A percentile compares a stretch with the other conserved stretches of the same genome.
These are phyloP conservation scores for Acipenser ruthenus DNA, from an alignment of 2,797 vertebrate species.

Conservation along the genomic window DNA sequence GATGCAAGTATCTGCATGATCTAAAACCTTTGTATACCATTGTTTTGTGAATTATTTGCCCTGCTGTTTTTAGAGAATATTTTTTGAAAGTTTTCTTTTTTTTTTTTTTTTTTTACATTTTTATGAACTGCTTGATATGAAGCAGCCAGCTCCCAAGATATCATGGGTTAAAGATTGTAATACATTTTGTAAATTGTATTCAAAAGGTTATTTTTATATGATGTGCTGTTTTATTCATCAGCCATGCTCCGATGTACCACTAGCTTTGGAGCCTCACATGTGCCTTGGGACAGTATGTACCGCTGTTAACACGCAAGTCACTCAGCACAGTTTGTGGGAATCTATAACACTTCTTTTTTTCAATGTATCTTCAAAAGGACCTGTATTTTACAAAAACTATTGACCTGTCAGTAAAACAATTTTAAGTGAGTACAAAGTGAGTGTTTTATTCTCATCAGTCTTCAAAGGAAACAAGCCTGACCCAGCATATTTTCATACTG, in stretches of 20 bases:
- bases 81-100: constrained; percentile 55
- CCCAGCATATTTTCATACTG: too few species aligned
- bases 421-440: constrained; percentile 28
- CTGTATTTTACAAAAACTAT: constrained; percentile 79
- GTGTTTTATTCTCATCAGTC: too few species aligned
- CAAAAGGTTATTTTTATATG: constrained; percentile 99
- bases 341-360: constrained; percentile 18
- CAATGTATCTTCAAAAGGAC: constrained; percentile 31
- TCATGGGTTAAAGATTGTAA: constrained; percentile 86
- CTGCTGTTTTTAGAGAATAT: constrained; percentile 75
- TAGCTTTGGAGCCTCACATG: constrained; percentile 72
- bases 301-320: constrained; percentile 14
- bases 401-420: constrained; percentile 69
- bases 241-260: constrained; percentile 59
- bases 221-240: constrained; percentile 60
- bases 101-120: constrained; percentile 38
- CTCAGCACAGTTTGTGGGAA: constrained; percentile 59
- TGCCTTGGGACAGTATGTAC: constrained; percentile 72
- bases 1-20: constrained; percentile 93
- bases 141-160: constrained; percentile 64
- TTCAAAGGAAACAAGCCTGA: too few species aligned
- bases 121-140: constrained; percentile 55
- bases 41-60: constrained; percentile 92
- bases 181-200: constrained; percentile 97
- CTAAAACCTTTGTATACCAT: constrained; percentile 71